Evolutionary conservation across 37 sponge, comb jelly and placozoan species (phyloP).

Genomic region (Beroe forskalii): DNA sequence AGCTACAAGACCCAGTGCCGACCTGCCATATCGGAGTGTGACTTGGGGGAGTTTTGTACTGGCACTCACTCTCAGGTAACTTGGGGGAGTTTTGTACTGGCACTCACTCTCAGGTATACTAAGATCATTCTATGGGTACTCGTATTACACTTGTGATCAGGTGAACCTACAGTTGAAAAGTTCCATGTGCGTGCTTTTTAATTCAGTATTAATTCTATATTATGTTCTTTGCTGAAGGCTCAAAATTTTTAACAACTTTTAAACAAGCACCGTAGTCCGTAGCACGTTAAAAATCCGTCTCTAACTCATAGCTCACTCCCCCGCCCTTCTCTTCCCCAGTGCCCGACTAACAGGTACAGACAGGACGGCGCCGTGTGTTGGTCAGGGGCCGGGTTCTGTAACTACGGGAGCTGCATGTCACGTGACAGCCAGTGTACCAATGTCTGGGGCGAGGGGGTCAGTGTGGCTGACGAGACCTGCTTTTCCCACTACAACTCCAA

Average conservation of each 20-base stretch:
- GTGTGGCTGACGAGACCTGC: constrained; percentile 42
- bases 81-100: constrained; percentile 7
- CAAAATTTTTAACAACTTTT: too few relatives aligned
- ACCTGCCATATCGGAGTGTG: constrained; percentile 17
- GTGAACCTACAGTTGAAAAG: too few relatives aligned
- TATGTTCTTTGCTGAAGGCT: too few relatives aligned
- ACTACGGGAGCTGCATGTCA: constrained; percentile 30
- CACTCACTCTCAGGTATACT: constrained; percentile 18
- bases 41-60: constrained; percentile 39
- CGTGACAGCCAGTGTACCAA: not conserved
- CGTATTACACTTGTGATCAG: not conserved
- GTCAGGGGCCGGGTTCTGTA: constrained; percentile 19
- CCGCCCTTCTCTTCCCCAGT: not conserved
- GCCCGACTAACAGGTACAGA: constrained; percentile 55
- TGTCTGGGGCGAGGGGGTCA: constrained; percentile 17
- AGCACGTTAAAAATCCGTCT: too few relatives aligned
- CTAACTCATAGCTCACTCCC: too few relatives aligned
- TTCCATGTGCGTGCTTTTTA: too few relatives aligned
- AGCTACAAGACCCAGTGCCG: constrained; percentile 34
- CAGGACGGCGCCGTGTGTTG: constrained; percentile 46
- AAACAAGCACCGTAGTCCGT: too few relatives aligned
- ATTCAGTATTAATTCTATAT: too few relatives aligned
- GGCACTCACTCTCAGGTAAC: constrained; percentile 53
- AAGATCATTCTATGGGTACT: not conserved
- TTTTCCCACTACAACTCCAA: constrained; percentile 18